Percentiles rank a stretch among this genome's conserved stretches.
Evolutionary conservation across 2,113 vertebrate genomes (phyloP).

Genomic region (Callopanchax toddi): DNA sequence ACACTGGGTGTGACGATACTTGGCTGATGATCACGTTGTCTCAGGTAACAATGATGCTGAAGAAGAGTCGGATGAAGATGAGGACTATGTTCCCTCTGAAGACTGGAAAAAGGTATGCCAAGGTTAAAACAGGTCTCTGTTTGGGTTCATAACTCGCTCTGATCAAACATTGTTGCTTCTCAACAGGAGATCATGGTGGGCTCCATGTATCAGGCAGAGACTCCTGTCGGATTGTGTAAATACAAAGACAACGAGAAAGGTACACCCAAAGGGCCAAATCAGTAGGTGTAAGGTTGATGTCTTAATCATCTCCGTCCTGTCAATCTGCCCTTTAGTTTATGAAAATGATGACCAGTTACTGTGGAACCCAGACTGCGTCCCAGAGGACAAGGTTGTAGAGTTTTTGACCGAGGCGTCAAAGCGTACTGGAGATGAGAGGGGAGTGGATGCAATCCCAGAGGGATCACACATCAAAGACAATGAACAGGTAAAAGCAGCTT

Average conservation of each 20-base stretch:
- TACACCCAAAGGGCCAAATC: conserved; percentile 55
- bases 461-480: conserved; percentile 96
- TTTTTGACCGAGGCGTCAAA: conserved; percentile 92
- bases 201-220: conserved; percentile 99
- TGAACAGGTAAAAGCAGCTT: conserved; percentile 84
- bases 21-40: conserved; percentile 1
- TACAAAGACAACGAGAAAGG: conserved; percentile 97
- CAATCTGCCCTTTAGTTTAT: conserved; percentile 80
- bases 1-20: not conserved
- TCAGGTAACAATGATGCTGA: conserved; percentile 90
- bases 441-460: conserved; percentile 93
- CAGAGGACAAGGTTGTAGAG: conserved; percentile 91
- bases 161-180: conserved; percentile 16
- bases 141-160: no score
- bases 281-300: not conserved
- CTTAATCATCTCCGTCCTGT: not conserved
- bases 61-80: conserved; percentile 97
- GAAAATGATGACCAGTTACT: conserved; percentile 97
- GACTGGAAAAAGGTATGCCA: conserved; percentile 96
- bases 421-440: conserved; percentile 91
- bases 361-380: conserved; percentile 92
- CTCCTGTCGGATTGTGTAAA: conserved; percentile 88
- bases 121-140: not conserved
- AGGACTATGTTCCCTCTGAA: conserved; percentile 98
- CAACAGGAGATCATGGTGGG: conserved; percentile 98